phyloP scores from a whole-genome alignment of 2,113 vertebrate species.

The Argyrosomus japonicus region DNA sequence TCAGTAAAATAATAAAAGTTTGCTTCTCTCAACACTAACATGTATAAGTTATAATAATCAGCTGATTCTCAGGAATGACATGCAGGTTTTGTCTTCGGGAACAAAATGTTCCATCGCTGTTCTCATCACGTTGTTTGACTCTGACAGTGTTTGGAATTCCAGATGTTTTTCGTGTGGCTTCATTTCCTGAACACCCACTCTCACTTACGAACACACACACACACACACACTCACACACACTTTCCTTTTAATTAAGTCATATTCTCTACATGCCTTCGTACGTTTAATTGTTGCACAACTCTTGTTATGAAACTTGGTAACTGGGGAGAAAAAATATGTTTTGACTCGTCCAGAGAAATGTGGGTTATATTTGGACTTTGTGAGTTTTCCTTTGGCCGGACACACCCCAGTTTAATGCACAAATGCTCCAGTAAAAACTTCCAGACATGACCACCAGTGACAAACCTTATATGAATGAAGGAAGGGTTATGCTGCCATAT shows the following conservation, averaged over 20 bases:
- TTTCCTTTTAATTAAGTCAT: conserved; percentile 25
- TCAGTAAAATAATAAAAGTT: background rate
- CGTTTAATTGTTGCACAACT: conserved; percentile 64
- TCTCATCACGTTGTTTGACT: conserved; percentile 55
- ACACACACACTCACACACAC: background rate
- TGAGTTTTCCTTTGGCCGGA: conserved; percentile 64
- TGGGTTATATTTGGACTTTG: conserved; percentile 67
- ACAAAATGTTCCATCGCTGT: conserved; percentile 74
- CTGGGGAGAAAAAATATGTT: conserved; percentile 40
- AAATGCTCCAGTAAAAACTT: conserved; percentile 73
- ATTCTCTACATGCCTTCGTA: conserved; percentile 30
- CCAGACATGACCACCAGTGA: conserved; percentile 74
- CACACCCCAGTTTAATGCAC: conserved; percentile 66
- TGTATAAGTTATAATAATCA: conserved; percentile 24
- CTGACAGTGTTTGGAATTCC: conserved; percentile 56
- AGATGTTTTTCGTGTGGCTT: conserved; percentile 70
- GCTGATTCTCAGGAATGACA: conserved; percentile 27
- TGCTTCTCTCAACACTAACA: conserved; percentile 4
- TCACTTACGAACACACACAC: background rate
- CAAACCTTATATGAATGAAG: conserved; percentile 49
- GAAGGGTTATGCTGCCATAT: conserved; percentile 26
- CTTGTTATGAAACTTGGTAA: conserved; percentile 71
- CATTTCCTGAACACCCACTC: conserved; percentile 54
- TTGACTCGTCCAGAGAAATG: conserved; percentile 57
- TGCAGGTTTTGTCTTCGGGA: conserved; percentile 38